Evolutionary conservation across 2,797 vertebrate species (phyloP).

Genomic region (Hippopotamyrus pictus): DNA sequence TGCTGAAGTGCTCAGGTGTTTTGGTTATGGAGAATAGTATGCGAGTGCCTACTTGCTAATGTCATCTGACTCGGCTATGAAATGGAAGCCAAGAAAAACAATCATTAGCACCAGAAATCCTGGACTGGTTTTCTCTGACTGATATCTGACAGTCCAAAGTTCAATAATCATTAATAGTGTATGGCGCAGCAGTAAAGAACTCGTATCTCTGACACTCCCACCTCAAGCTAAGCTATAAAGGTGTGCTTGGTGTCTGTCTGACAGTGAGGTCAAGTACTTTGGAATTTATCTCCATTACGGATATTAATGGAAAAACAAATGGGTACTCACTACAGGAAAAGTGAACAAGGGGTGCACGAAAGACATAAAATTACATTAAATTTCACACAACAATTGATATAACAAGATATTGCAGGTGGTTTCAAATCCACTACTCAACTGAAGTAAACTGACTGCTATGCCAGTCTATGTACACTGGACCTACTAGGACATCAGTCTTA

Average conservation of each 20-base stretch:
- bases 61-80: neutral
- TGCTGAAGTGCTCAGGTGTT: neutral
- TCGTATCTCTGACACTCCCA: neutral
- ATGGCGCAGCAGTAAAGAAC: neutral
- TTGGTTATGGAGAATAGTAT: neutral
- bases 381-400: neutral
- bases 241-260: neutral
- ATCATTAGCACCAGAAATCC: neutral
- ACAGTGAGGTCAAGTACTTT: neutral
- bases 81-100: neutral
- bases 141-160: neutral
- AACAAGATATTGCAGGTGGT: neutral
- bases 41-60: neutral
- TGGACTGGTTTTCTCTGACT: neutral
- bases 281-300: neutral
- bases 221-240: neutral
- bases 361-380: neutral
- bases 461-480: neutral
- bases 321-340: neutral
- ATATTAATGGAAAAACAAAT: neutral
- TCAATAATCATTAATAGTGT: neutral
- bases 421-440: neutral
- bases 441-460: neutral
- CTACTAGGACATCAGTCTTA: neutral
- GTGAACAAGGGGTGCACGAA: neutral